Evolutionary conservation across 1,140 invertebrate species (phyloP).

Genomic region (Drosophila tropicalis): DNA sequence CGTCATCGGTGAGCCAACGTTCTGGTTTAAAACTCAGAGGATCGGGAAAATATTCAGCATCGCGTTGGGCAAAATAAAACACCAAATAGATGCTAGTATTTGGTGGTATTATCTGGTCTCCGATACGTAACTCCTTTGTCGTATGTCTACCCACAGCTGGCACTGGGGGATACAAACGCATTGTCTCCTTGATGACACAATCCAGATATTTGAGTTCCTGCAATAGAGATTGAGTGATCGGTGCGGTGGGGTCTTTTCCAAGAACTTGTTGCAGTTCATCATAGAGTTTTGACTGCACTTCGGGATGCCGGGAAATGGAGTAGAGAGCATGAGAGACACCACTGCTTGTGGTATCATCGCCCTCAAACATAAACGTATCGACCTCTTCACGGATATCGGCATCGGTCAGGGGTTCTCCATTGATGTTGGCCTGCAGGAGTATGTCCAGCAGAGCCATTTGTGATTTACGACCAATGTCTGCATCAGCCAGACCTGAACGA

Average conservation of each 20-base stretch:
- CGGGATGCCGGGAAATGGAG: constrained; percentile 53
- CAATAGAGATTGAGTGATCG: constrained; percentile 82
- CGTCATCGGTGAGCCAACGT: constrained; percentile 84
- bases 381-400: constrained; percentile 89
- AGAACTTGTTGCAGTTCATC: constrained; percentile 86
- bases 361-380: constrained; percentile 91
- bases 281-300: constrained; percentile 84
- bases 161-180: constrained; percentile 85
- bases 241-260: constrained; percentile 66
- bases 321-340: constrained; percentile 64
- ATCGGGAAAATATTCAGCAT: constrained; percentile 57
- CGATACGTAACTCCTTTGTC: constrained; percentile 69
- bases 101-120: constrained; percentile 48
- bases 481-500: constrained; percentile 55
- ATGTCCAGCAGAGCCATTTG: constrained; percentile 91
- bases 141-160: constrained; percentile 84
- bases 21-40: constrained; percentile 86
- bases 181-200: constrained; percentile 84
- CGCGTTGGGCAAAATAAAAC: constrained; percentile 68
- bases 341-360: constrained; percentile 72
- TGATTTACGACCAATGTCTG: constrained; percentile 84
- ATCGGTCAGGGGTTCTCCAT: constrained; percentile 85
- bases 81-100: constrained; percentile 76
- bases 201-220: constrained; percentile 85
- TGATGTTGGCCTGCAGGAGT: constrained; percentile 86